Base-by-base conservation (phyloP, 2,888 invertebrate genomes). In the Colostygia pectinataria region DNA sequence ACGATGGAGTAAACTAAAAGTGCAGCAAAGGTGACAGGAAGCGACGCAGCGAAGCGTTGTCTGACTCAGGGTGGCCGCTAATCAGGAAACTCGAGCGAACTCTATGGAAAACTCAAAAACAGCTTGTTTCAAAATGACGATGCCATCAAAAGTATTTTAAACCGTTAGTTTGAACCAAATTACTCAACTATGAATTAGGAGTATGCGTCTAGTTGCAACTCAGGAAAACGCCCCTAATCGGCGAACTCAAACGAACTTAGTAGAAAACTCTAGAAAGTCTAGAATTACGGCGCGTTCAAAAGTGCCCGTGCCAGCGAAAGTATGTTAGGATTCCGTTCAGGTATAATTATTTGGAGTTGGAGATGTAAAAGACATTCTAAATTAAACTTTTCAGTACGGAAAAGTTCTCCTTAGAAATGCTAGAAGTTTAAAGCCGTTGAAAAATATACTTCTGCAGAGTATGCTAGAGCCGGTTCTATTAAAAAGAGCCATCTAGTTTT, bases 21-120 rank as follows among this genome's bases (percentile, higher is more conserved):
- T 83, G 80, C 78, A 79, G 81, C 74, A 84, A 83, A 87, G 87
- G 87, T 83, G 85, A 84, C 85, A 84, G 88, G 85, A 88, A 88
- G 78, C 77, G 75, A 81, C 13, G 85, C 82, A 83, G 71, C 83
- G 72, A 74, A 81, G 82, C 84, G 80, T 66, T 42, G 84, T 42
- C 46, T 52, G 46, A 39, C 46, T 52, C 46, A 52, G 41, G 33
- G 15, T 33, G 14, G 74, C 59, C 61, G 31, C 63, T 80, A 85
- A 59, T 57, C 61, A 2, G 27, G 54, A 23, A 68, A 71, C 79
- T 77, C 77, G 77, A 71, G 50, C 20, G 78, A 20, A 33, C 18
- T 8, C 18, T 79, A 84, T 80, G 85, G 85, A 84, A 87, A 87
- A 78, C 77, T 74, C 20, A 23, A 40, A 9, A 32, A 24, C 9